Base-by-base conservation (phyloP, 1,140 invertebrate species). In the Glossosoma conforme region DNA sequence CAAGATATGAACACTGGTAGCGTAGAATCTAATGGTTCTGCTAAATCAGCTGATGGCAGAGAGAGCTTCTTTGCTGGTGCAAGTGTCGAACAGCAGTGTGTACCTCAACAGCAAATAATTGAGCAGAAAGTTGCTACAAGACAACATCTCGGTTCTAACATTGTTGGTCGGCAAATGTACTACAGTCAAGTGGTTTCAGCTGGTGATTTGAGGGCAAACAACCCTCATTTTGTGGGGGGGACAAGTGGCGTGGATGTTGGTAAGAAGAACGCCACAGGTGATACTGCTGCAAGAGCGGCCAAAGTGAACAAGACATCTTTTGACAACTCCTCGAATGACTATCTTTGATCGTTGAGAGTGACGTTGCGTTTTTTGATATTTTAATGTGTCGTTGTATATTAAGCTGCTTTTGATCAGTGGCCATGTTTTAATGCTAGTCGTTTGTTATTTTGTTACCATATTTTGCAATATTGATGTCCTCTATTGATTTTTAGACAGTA, bases 1-100 rank as follows among this genome's bases (percentile, higher is more conserved):
- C 17, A 35, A 36, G 40, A 25, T n/a, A 35, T 36, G 25, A 49
- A 48, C 20, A 22, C 36, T 9, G 46, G 42, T 22, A 44, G 32
- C 22, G 43, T 42, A 33, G 38, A 18, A 13, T 33, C 14, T 6
- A 56, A 47, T 37, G 28, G n/a, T n/a, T n/a, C n/a, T n/a, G n/a
- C n/a, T n/a, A n/a, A n/a, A n/a, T n/a, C n/a, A n/a, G n/a, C 41
- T 6, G 44, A 52, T 20, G 35, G 44, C 52, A 66, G 60, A 47
- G 59, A 64, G 17, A 60, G 48, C n/a, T 53, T 65, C 5, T 59
- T 66, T 15, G 57, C 59, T 13, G 49, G 52, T 3, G 51, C 52
- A 28, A 28, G 35, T 30, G 20, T 37, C 36, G 18, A 38, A 15
- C 36, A 19, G 11, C n/a, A 33, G 15, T 13, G 32, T 33, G 32